phyloP scores from a whole-genome alignment of 1,140 invertebrate species.

The Ceratoteleas bidentatus region DNA sequence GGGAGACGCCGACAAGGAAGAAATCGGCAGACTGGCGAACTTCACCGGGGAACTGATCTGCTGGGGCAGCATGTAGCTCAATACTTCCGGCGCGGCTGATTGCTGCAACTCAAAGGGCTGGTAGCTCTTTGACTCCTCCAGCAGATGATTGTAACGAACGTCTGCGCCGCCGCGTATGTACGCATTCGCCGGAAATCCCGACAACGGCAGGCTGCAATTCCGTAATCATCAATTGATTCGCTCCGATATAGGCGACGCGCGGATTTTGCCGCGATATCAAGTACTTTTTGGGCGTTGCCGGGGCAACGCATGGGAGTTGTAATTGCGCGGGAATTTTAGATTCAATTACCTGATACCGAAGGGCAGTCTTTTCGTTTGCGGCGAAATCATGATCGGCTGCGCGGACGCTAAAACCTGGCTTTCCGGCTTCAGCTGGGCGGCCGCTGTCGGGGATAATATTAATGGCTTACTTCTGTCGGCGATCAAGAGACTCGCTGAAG shows the following conservation, averaged over 20 bases:
- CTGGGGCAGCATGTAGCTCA: conserved; percentile 64
- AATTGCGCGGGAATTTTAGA: conserved; percentile 15
- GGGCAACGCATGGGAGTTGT: conserved; percentile 3
- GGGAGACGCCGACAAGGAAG: conserved; percentile 36
- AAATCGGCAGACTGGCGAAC: conserved; percentile 60
- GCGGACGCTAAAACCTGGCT: conserved; percentile 9
- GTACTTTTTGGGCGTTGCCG: conserved; percentile 21
- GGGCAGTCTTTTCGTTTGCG: conserved; percentile 52
- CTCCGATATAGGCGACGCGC: conserved; percentile 16
- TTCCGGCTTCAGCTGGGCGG: conserved; percentile 3
- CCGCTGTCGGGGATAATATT: background rate
- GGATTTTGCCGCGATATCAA: conserved; percentile 15
- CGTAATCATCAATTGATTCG: conserved; percentile 53
- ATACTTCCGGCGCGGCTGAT: conserved; percentile 48
- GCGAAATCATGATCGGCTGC: conserved; percentile 17
- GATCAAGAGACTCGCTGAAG: conserved; percentile 13
- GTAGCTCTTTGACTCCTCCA: conserved; percentile 54
- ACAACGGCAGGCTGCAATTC: conserved; percentile 51
- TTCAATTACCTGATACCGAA: conserved; percentile 54
- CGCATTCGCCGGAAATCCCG: conserved; percentile 38
- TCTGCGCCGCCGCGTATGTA: conserved; percentile 36
- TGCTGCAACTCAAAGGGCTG: conserved; percentile 60
- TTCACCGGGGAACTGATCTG: conserved; percentile 61
- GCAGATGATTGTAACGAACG: conserved; percentile 56
- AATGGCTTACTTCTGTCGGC: conserved; percentile 28